Evolutionary conservation across 2,888 invertebrate genomes (phyloP).

Genomic region (Lottia gigantea): DNA sequence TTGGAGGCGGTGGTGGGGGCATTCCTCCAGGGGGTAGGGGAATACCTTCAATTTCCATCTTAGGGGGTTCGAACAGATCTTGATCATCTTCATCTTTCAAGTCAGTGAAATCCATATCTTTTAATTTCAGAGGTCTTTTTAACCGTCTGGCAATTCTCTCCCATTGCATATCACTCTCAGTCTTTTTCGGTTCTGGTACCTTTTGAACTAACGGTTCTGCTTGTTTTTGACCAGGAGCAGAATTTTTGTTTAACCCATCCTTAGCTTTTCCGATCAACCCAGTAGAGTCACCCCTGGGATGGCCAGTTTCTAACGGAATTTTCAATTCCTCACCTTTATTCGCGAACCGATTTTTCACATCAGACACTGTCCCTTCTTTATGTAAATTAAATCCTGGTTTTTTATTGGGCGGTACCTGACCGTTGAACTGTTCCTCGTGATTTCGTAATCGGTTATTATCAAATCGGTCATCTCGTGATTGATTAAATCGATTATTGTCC

Average conservation of each 20-base stretch:
- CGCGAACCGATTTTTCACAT: slow-evolving; percentile 19
- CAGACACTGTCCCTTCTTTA: slow-evolving; percentile 23
- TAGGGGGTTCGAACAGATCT: slow-evolving; percentile 73
- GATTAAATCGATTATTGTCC: slow-evolving; percentile 17
- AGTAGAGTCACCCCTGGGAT: slow-evolving; percentile 75
- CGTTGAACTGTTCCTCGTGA: slow-evolving; percentile 16
- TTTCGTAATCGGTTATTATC: slow-evolving; percentile 25
- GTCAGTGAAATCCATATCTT: slow-evolving; percentile 97
- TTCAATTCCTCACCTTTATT: slow-evolving; percentile 21
- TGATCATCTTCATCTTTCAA: slow-evolving; percentile 88
- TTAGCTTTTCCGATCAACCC: slow-evolving; percentile 93
- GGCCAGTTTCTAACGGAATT: slow-evolving; percentile 25
- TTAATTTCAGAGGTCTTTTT: slow-evolving; percentile 77
- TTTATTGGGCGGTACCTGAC: slow-evolving; percentile 13
- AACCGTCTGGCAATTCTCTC: slow-evolving; percentile 77
- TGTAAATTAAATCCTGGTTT: slow-evolving; percentile 12
- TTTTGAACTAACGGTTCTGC: slow-evolving; percentile 60
- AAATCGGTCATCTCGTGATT: slow-evolving; percentile 12
- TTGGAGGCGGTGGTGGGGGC: slow-evolving; percentile 42
- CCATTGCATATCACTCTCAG: slow-evolving; percentile 95
- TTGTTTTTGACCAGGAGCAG: slow-evolving; percentile 18
- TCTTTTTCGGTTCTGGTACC: slow-evolving; percentile 76
- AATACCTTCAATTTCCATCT: slow-evolving; percentile 36
- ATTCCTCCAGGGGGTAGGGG: slow-evolving; percentile 51
- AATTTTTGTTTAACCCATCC: slow-evolving; percentile 76